phyloP scores from a whole-genome alignment of 2,888 invertebrate genomes.

The Leptura quadrifasciata region DNA sequence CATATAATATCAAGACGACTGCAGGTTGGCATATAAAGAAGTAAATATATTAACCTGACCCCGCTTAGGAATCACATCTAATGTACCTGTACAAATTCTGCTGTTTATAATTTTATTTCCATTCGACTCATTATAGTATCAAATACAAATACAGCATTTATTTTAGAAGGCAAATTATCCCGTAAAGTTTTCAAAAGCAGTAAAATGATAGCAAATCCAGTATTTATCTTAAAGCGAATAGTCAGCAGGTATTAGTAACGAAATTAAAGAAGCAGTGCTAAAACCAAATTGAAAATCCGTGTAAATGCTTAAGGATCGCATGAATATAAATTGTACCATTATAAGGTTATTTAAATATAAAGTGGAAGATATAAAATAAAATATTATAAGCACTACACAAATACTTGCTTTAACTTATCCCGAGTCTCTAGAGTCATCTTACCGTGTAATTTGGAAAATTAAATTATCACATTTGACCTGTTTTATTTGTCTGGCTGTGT shows the following conservation, averaged over 20 bases:
- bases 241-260: slow-evolving; percentile 14
- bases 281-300: slow-evolving; percentile 27
- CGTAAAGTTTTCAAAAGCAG: not conserved
- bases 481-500: slow-evolving; percentile 3
- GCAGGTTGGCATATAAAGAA: too few species aligned
- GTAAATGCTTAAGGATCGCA: slow-evolving; percentile 29
- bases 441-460: slow-evolving; percentile 12
- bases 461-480: slow-evolving; percentile 24
- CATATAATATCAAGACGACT: too few species aligned
- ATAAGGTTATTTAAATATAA: slow-evolving; percentile 31
- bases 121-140: not conserved
- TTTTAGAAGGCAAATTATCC: not conserved
- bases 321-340: slow-evolving; percentile 28
- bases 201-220: not conserved
- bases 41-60: too few species aligned
- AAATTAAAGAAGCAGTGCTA: slow-evolving; percentile 17
- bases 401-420: not conserved
- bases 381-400: slow-evolving; percentile 21
- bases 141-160: too few species aligned
- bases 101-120: too few species aligned
- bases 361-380: slow-evolving; percentile 22
- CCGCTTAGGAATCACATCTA: too few species aligned
- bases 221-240: not conserved
- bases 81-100: too few species aligned
- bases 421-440: not conserved